Percentiles rank a stretch among this genome's conserved stretches.
Conservation (phyloP, 2,113 vertebrate species). For the Irena cyanogastra region DNA sequence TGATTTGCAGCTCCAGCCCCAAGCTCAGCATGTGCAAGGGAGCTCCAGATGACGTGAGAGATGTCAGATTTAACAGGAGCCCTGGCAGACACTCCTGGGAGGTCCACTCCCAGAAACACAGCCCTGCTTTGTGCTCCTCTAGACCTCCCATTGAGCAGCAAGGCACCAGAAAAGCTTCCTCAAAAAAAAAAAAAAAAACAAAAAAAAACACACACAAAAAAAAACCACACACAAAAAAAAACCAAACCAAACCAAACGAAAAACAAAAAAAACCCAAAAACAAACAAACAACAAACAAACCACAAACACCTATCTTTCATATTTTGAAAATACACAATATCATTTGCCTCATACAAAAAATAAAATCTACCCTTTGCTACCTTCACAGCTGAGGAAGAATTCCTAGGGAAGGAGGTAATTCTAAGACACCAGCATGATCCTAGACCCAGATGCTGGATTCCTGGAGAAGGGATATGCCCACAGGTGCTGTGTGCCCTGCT, state of each 20-base stretch:
- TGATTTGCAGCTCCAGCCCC: not conserved
- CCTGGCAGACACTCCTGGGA: not conserved
- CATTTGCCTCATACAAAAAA: not conserved
- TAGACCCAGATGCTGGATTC: not conserved
- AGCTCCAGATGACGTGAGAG: not conserved
- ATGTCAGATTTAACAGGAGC: accelerated
- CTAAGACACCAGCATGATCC: not conserved
- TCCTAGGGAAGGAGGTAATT: not conserved
- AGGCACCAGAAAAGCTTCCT: not conserved
- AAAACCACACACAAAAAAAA: too few species aligned
- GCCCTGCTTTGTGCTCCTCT: not conserved
- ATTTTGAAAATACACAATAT: not conserved
- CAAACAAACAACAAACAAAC: too few species aligned
- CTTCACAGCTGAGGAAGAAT: not conserved
- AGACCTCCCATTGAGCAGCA: not conserved
- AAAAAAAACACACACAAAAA: too few species aligned
- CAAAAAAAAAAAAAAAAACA: not conserved
- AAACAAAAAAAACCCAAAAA: too few species aligned
- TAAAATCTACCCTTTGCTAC: not conserved
- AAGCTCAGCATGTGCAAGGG: not conserved
- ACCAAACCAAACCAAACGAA: too few species aligned
- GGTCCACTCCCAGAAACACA: not conserved
- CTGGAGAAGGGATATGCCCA: not conserved
- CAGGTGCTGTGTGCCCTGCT: not conserved
- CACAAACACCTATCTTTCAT: not conserved